Evolutionary conservation across 2,797 vertebrate genomes (phyloP).

Genomic region (Aselliscus stoliczkanus): DNA sequence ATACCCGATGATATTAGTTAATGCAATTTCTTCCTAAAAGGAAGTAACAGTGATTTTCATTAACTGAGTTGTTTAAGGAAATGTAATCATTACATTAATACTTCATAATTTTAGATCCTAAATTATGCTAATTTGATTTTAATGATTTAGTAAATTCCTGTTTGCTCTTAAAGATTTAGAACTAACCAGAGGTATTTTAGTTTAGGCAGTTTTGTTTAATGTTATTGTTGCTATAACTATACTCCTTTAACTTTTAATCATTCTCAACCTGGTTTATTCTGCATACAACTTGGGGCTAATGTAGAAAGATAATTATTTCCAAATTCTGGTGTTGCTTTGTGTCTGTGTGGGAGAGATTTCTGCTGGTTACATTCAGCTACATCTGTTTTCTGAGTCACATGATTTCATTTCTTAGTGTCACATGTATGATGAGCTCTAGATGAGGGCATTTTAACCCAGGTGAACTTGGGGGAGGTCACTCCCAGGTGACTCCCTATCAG

Average conservation of each 20-base stretch:
- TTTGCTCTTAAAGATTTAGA: conserved; percentile 61
- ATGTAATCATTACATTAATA: conserved; percentile 42
- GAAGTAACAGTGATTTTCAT: conserved; percentile 41
- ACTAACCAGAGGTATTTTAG: conserved; percentile 45
- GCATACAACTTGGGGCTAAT: neutral
- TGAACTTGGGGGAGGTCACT: neutral
- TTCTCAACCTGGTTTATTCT: conserved; percentile 1
- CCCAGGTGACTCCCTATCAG: neutral
- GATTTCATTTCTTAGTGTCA: neutral
- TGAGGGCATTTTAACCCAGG: neutral
- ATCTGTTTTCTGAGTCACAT: neutral
- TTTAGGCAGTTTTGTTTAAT: conserved; percentile 43
- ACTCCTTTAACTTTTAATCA: conserved; percentile 29
- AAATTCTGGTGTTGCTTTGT: neutral
- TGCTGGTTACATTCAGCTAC: neutral
- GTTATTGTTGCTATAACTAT: neutral
- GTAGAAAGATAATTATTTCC: neutral
- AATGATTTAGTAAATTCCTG: conserved; percentile 57
- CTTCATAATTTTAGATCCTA: conserved; percentile 41
- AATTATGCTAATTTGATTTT: conserved; percentile 66
- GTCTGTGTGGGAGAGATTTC: neutral
- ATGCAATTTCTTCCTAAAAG: neutral
- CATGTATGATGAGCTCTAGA: neutral
- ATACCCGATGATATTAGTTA: neutral
- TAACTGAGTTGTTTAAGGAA: conserved; percentile 46